Percentiles rank a stretch among this genome's conserved stretches.
Conservation (phyloP, 2,888 invertebrate species). For the Cenopis cana region DNA sequence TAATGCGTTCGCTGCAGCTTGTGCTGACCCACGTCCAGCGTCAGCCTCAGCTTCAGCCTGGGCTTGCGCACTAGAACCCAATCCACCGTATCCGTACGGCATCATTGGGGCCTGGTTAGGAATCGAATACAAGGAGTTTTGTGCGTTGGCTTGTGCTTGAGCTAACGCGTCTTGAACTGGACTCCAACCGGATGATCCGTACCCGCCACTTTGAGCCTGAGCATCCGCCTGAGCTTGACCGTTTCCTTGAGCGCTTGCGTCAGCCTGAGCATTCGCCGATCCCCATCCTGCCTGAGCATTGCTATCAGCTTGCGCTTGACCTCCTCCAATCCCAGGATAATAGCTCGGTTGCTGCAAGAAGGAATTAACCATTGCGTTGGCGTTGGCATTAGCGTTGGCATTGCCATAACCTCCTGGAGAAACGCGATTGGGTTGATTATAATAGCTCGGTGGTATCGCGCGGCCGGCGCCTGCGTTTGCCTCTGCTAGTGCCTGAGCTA, state of each 20-base stretch:
- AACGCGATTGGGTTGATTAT: background rate
- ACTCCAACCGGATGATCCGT: background rate
- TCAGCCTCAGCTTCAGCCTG: conserved; percentile 43
- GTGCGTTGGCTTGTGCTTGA: conserved; percentile 4
- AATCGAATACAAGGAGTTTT: background rate
- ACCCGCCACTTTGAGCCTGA: background rate
- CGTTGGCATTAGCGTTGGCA: background rate
- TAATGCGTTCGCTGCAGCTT: conserved; percentile 21
- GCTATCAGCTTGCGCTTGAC: background rate
- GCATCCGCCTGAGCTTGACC: background rate
- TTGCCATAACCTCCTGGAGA: background rate
- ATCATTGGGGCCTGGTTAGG: background rate
- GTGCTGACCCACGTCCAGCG: conserved; percentile 18
- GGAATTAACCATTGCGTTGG: background rate
- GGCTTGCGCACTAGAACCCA: background rate
- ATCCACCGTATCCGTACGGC: conserved; percentile 1
- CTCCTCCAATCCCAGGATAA: background rate
- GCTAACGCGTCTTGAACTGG: background rate
- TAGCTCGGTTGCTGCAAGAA: background rate
- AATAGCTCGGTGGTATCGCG: background rate
- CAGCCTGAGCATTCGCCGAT: background rate
- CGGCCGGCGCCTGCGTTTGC: background rate
- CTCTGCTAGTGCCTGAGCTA: background rate
- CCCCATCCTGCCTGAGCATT: conserved; percentile 2
- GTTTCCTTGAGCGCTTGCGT: background rate